phyloP scores from a whole-genome alignment of 2,888 invertebrate genomes.

The Latrodectus hesperus region DNA sequence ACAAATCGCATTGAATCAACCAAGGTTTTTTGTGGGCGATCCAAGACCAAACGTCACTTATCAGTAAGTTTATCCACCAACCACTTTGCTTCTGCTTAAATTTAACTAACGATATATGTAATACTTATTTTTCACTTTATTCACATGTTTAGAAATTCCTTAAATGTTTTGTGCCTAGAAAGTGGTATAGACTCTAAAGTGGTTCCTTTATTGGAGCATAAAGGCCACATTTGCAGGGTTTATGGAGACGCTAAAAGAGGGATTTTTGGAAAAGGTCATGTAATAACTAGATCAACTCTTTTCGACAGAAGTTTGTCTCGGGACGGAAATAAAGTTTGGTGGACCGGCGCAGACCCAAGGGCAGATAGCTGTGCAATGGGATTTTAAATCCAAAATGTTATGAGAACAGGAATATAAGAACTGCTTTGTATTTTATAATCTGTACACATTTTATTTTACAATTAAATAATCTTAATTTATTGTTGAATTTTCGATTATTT shows the following conservation, averaged over 20 bases:
- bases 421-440: too few relatives aligned
- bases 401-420: too few relatives aligned
- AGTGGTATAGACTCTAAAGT: conserved; percentile 44
- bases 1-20: conserved; percentile 65
- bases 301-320: conserved; percentile 20
- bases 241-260: conserved; percentile 71
- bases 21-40: conserved; percentile 62
- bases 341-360: conserved; percentile 51
- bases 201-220: conserved; percentile 9
- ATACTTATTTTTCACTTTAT: background rate
- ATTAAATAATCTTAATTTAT: too few relatives aligned
- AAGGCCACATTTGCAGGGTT: conserved; percentile 30
- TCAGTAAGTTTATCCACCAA: conserved; percentile 4
- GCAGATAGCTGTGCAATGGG: conserved; percentile 47
- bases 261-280: conserved; percentile 74
- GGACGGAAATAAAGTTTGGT: conserved; percentile 6
- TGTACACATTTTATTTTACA: too few relatives aligned
- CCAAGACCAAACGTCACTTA: conserved; percentile 1
- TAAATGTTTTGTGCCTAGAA: conserved; percentile 41
- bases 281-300: conserved; percentile 72
- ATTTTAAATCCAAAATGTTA: conserved; percentile 5
- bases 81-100: background rate
- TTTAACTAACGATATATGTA: background rate
- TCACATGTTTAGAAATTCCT: conserved; percentile 22
- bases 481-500: too few relatives aligned